A percentile compares a stretch with the other conserved stretches of the same genome.
Evolutionary conservation across 2,113 vertebrate genomes (phyloP).

Genomic region (Plestiodon gilberti): DNA sequence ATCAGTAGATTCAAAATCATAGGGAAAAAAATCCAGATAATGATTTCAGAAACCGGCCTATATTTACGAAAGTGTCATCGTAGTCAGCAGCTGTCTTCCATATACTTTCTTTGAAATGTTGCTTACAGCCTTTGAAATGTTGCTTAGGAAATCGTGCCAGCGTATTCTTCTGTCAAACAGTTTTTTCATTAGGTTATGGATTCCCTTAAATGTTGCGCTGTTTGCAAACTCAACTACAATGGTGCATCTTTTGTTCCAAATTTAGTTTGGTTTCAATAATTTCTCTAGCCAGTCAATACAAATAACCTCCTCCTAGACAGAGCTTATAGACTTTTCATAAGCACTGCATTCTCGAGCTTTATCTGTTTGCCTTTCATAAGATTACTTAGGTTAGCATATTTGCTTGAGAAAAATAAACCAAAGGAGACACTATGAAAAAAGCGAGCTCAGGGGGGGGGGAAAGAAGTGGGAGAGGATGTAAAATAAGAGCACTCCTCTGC

Average conservation of each 20-base stretch:
- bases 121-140: constrained; percentile 8
- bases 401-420: constrained; percentile 22
- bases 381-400: not conserved
- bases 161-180: constrained; percentile 4
- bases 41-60: not conserved
- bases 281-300: constrained; percentile 23
- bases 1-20: constrained; percentile 5
- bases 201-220: constrained; percentile 9
- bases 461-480: not conserved
- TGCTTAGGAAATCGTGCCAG: not conserved
- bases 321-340: constrained; percentile 39
- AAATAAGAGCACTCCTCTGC: not conserved
- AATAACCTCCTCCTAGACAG: constrained; percentile 21
- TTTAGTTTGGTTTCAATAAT: constrained; percentile 29
- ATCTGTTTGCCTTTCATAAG: constrained; percentile 12
- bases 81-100: not conserved
- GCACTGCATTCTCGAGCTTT: not conserved
- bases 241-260: not conserved
- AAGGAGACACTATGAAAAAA: not conserved
- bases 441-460: not conserved
- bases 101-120: not conserved
- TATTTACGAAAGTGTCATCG: constrained; percentile 8
- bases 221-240: constrained; percentile 3
- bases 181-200: constrained; percentile 25
- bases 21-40: not conserved